Conservation (phyloP, 2,113 vertebrate genomes). For the Origma solitaria region DNA sequence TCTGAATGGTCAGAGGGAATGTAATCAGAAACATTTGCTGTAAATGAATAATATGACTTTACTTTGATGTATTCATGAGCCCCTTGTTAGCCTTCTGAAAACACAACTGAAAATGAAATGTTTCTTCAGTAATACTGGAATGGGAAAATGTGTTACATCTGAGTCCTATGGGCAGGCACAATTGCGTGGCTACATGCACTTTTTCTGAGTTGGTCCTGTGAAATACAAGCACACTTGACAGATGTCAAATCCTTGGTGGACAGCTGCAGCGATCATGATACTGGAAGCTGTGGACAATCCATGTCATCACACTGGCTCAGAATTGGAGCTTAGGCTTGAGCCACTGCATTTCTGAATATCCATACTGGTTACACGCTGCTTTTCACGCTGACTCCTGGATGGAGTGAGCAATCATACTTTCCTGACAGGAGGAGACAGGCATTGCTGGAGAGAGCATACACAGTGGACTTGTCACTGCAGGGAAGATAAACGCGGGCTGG, state of each 20-base stretch:
- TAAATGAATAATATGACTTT: conserved; percentile 21
- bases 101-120: conserved; percentile 32
- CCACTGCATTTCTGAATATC: neutral
- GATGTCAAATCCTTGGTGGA: neutral
- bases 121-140: conserved; percentile 15
- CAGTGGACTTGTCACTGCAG: neutral
- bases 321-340: neutral
- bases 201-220: neutral
- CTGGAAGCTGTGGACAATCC: neutral
- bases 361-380: fast-evolving
- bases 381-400: neutral
- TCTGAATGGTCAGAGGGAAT: neutral
- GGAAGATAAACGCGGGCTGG: neutral
- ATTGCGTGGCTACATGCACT: neutral
- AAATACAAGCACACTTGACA: neutral
- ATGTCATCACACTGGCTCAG: neutral
- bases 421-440: neutral
- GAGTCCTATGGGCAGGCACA: neutral
- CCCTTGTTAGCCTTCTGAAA: conserved; percentile 21
- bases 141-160: conserved; percentile 7
- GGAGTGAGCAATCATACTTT: neutral
- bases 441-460: neutral
- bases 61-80: conserved; percentile 37
- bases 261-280: neutral
- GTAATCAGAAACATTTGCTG: conserved; percentile 48